Percentiles rank a stretch among this genome's conserved stretches.
Evolutionary conservation across 2,113 vertebrate genomes (phyloP).

Genomic region (Hippocampus abdominalis): DNA sequence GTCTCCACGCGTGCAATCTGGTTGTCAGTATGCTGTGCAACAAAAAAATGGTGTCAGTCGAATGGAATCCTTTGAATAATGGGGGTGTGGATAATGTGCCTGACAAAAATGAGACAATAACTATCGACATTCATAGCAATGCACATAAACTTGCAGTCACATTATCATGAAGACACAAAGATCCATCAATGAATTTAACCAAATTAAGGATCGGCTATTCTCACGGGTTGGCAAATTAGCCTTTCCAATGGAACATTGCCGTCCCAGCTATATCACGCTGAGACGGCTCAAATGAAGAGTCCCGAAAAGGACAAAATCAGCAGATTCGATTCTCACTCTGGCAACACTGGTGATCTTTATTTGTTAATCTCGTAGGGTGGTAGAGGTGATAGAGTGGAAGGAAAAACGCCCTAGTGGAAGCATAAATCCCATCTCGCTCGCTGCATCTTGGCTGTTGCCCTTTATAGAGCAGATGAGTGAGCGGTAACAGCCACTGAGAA

Average conservation of each 20-base stretch:
- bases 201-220: not conserved
- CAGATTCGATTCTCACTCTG: slow-evolving; percentile 8
- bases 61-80: too few species aligned
- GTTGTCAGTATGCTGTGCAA: too few species aligned
- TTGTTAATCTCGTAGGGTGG: slow-evolving; percentile 33
- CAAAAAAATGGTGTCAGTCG: too few species aligned
- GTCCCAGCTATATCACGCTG: not conserved
- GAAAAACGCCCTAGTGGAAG: not conserved
- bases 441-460: not conserved
- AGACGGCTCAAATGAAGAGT: too few species aligned
- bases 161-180: not conserved
- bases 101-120: too few species aligned
- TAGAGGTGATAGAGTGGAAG: slow-evolving; percentile 10
- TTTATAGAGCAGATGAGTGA: slow-evolving; percentile 7
- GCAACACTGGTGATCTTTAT: slow-evolving; percentile 37
- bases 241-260: not conserved
- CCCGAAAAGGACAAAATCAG: too few species aligned
- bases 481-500: not conserved
- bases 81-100: too few species aligned
- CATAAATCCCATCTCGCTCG: slow-evolving; percentile 5
- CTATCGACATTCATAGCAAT: too few species aligned
- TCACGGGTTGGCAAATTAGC: not conserved
- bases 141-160: not conserved
- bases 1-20: too few species aligned
- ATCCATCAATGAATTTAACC: not conserved